Percentiles rank a stretch among this genome's conserved stretches.
Evolutionary conservation across 2,797 vertebrate genomes (phyloP).

Genomic region (Urosaurus nigricauda): DNA sequence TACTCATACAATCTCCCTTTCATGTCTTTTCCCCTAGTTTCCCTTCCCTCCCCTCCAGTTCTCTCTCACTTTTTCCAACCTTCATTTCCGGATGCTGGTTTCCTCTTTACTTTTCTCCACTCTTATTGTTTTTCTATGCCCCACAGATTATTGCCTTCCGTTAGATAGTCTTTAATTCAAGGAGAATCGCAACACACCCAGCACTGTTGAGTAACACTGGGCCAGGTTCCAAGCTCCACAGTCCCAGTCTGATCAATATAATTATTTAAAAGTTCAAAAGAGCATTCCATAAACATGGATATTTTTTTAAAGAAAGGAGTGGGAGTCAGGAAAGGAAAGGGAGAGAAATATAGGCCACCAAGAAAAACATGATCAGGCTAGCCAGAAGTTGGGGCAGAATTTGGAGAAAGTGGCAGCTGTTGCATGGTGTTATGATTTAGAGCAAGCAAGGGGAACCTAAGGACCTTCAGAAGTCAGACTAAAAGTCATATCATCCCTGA

Average conservation of each 20-base stretch:
- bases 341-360: background rate
- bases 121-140: background rate
- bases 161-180: background rate
- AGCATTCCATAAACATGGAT: too few relatives aligned
- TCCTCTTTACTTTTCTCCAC: background rate
- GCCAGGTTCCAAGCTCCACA: background rate
- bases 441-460: background rate
- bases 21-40: background rate
- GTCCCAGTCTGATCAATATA: background rate
- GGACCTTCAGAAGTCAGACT: background rate
- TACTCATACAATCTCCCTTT: background rate
- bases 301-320: background rate
- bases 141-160: background rate
- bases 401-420: background rate
- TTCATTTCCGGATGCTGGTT: background rate
- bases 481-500: background rate
- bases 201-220: background rate
- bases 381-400: background rate
- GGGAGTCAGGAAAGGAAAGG: background rate
- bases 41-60: background rate
- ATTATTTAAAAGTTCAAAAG: background rate
- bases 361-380: background rate
- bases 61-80: background rate
- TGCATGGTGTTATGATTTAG: background rate
- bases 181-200: background rate